A percentile compares a stretch with the other conserved stretches of the same genome.
Conservation (phyloP, 2,113 vertebrate genomes). For the Aspidoscelis tigris region DNA sequence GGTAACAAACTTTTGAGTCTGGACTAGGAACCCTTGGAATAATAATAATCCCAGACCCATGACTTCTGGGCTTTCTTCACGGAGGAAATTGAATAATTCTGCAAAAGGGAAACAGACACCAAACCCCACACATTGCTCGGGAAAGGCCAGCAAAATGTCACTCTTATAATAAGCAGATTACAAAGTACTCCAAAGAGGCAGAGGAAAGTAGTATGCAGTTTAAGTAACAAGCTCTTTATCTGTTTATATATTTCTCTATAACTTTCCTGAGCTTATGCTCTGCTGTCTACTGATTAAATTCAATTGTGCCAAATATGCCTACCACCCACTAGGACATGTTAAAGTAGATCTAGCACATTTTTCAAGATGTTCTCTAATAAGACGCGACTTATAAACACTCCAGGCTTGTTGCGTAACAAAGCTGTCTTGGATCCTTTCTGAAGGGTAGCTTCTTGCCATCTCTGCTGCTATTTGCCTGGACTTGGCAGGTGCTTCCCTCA, state of each 20-base stretch:
- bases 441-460: slow-evolving; percentile 23
- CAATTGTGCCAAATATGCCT: background rate
- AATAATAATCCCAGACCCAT: background rate
- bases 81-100: slow-evolving; percentile 29
- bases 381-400: slow-evolving; percentile 42
- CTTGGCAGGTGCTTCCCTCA: slow-evolving; percentile 46
- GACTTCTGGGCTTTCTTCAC: slow-evolving; percentile 12
- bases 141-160: slow-evolving; percentile 23
- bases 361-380: background rate
- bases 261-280: background rate
- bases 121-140: background rate
- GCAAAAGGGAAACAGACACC: slow-evolving; percentile 14
- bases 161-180: slow-evolving; percentile 15
- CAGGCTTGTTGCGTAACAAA: slow-evolving; percentile 23
- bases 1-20: background rate
- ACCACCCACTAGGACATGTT: background rate
- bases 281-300: background rate
- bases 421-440: slow-evolving; percentile 27
- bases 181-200: slow-evolving; percentile 16
- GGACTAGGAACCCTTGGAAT: background rate
- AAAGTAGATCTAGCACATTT: background rate
- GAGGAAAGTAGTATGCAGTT: background rate
- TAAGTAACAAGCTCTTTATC: background rate
- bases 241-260: background rate
- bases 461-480: slow-evolving; percentile 27